phyloP scores from a whole-genome alignment of 2,113 vertebrate species.

The Coracopsis vasa region DNA sequence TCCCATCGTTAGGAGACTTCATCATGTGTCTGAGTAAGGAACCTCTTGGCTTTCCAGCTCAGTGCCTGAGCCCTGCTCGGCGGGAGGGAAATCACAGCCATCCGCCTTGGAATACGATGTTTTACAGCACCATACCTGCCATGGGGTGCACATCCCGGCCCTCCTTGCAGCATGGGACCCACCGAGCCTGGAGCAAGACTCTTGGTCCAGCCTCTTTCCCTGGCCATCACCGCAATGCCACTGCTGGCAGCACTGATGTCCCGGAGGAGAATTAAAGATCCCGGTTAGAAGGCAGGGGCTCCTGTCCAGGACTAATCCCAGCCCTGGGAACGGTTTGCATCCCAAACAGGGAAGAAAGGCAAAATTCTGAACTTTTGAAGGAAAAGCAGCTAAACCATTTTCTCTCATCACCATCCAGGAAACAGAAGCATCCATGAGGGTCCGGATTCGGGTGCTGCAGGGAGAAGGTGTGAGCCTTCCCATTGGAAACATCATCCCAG shows the following conservation, averaged over 20 bases:
- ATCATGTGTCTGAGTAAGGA: accelerated
- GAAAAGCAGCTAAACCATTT: not conserved
- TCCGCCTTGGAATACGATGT: not conserved
- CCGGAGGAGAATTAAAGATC: not conserved
- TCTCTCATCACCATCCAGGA: accelerated
- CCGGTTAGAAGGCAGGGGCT: not conserved
- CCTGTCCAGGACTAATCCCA: too few species aligned
- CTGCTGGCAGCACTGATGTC: not conserved
- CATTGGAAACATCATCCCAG: not conserved
- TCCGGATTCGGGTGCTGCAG: not conserved
- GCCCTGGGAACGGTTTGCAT: not conserved
- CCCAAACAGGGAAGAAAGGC: not conserved
- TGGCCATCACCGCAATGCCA: accelerated
- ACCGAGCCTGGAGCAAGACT: not conserved
- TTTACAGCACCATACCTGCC: not conserved
- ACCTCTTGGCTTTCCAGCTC: not conserved
- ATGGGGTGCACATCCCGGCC: not conserved
- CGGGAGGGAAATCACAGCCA: not conserved
- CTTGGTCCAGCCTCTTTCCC: not conserved
- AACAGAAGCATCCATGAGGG: not conserved
- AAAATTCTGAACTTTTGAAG: not conserved
- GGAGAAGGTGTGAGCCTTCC: not conserved
- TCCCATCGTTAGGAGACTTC: not conserved
- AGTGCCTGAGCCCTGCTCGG: not conserved
- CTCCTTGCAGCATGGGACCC: too few species aligned